Percentiles rank a stretch among this genome's conserved stretches.
These are phyloP conservation scores for Drosophila hydei DNA, from an alignment of 1,140 invertebrate species.

Conservation along the genomic window DNA sequence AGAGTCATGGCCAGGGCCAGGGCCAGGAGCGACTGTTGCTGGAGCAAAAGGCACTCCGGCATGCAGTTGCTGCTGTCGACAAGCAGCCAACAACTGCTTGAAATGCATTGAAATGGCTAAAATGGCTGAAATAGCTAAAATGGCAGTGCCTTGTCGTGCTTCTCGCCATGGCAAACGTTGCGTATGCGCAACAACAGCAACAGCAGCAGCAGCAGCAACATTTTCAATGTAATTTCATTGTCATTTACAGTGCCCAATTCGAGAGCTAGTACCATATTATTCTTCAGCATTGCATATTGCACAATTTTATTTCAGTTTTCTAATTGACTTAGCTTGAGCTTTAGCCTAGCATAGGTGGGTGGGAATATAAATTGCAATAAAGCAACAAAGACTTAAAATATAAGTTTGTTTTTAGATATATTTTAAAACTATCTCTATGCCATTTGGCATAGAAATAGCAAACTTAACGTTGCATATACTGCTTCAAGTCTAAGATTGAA, in stretches of 20 bases:
- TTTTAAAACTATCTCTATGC: not conserved
- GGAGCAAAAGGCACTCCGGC: constrained; percentile 25
- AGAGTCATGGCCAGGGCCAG: constrained; percentile 4
- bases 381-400: no score
- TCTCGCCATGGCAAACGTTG: constrained; percentile 39
- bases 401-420: no score
- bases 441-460: no score
- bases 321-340: no score
- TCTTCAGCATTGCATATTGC: no score
- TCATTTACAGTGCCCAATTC: constrained; percentile 36
- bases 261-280: not conserved
- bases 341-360: no score
- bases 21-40: not conserved
- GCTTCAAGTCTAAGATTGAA: no score
- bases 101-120: constrained; percentile 63
- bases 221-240: constrained; percentile 70
- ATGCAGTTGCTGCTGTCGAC: constrained; percentile 50
- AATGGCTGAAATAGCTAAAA: constrained; percentile 26
- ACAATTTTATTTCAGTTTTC: no score
- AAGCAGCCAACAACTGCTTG: constrained; percentile 47
- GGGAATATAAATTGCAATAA: no score
- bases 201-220: constrained; percentile 13
- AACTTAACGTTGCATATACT: no score
- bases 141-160: constrained; percentile 24
- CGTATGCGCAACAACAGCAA: constrained; percentile 59